A percentile compares a stretch with the other conserved stretches of the same genome.
These are phyloP conservation scores for Trichosurus vulpecula DNA, from an alignment of 2,797 vertebrate genomes.

Conservation along the genomic window DNA sequence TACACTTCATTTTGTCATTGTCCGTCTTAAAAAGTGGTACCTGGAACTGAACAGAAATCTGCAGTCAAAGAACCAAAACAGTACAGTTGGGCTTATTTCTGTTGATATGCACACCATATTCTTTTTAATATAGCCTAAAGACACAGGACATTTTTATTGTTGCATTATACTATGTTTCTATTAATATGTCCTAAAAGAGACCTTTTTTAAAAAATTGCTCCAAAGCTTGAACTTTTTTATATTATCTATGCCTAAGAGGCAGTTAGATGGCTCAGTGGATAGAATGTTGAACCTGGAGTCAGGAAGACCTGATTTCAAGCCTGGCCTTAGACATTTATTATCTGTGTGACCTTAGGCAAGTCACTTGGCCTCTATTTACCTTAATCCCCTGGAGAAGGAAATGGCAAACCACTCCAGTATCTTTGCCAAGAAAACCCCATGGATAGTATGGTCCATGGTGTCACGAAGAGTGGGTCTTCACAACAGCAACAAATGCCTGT, in stretches of 20 bases:
- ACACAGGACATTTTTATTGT: background rate
- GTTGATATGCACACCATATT: background rate
- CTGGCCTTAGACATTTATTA: background rate
- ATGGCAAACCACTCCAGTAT: background rate
- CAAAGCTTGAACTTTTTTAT: background rate
- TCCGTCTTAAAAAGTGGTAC: slow-evolving; percentile 2
- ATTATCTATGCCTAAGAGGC: background rate
- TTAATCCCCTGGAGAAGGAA: background rate
- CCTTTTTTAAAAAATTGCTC: background rate
- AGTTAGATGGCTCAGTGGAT: background rate
- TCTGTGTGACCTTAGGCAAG: background rate
- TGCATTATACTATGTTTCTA: background rate
- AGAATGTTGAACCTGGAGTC: background rate
- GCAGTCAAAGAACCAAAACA: background rate
- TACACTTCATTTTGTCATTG: slow-evolving; percentile 3
- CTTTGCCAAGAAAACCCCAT: background rate
- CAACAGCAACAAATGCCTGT: background rate
- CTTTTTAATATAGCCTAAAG: background rate
- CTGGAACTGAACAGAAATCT: background rate
- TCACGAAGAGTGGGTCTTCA: background rate
- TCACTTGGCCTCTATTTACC: background rate
- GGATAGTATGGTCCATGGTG: background rate
- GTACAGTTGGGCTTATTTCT: background rate
- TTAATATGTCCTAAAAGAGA: background rate
- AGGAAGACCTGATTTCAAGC: background rate